Evolutionary conservation across 1,140 invertebrate genomes (phyloP).

Genomic region (Drosophila burlai): DNA sequence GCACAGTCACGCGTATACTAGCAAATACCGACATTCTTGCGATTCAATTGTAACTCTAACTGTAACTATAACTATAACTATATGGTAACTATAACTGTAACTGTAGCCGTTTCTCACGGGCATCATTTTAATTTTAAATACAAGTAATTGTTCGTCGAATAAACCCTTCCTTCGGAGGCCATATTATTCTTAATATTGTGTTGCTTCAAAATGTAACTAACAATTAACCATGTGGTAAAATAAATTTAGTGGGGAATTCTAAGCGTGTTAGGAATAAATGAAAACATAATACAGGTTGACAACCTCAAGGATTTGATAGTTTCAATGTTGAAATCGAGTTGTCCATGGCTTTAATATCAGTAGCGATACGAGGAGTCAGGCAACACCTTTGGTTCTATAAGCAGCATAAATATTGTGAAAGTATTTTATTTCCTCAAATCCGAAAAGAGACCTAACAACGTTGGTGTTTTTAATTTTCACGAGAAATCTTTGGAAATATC

Average conservation of each 20-base stretch:
- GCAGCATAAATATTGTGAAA: too few species aligned
- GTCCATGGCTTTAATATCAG: neutral
- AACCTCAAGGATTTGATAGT: too few species aligned
- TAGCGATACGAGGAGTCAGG: neutral
- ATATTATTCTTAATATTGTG: neutral
- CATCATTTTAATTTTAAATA: constrained; percentile 73
- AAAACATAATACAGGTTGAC: too few species aligned
- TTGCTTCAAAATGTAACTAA: neutral
- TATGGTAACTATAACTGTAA: constrained; percentile 48
- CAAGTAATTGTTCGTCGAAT: constrained; percentile 69
- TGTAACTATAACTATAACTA: constrained; percentile 34
- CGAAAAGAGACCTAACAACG: neutral
- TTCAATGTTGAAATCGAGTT: neutral
- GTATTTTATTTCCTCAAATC: too few species aligned
- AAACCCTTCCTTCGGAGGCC: constrained; percentile 5
- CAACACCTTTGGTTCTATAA: neutral
- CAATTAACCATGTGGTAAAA: neutral
- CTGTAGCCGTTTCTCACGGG: constrained; percentile 52
- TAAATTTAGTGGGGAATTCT: neutral
- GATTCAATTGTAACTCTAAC: constrained; percentile 64
- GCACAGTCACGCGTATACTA: constrained; percentile 53
- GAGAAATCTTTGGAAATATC: neutral
- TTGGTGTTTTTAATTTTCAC: neutral
- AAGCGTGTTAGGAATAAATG: too few species aligned
- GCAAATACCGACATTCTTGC: constrained; percentile 63